Evolutionary conservation across 2,113 vertebrate species (phyloP).

Genomic region (Forbesichthys papilliferus): DNA sequence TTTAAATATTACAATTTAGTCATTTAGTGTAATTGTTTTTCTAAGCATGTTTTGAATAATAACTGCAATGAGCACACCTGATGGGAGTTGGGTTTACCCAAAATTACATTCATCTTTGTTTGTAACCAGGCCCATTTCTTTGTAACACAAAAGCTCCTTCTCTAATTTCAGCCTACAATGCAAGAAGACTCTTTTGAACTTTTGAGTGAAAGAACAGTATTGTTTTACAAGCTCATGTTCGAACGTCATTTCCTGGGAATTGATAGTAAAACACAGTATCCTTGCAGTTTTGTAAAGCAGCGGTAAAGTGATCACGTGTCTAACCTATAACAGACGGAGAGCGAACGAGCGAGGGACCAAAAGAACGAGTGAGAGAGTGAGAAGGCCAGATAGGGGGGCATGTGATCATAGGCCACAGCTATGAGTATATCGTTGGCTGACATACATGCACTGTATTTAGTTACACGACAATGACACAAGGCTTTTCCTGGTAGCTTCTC

Average conservation of each 20-base stretch:
- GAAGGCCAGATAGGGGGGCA: neutral
- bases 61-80: neutral
- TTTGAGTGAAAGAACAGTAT: slow-evolving; percentile 23
- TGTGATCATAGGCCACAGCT: neutral
- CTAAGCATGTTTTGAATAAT: too few relatives aligned
- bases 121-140: slow-evolving; percentile 29
- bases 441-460: too few relatives aligned
- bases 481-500: too few relatives aligned
- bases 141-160: slow-evolving; percentile 1
- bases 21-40: too few relatives aligned
- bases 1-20: too few relatives aligned
- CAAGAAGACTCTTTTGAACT: slow-evolving; percentile 38
- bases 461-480: too few relatives aligned
- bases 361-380: neutral
- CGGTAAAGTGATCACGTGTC: too few relatives aligned
- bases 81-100: neutral
- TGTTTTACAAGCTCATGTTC: slow-evolving; percentile 46
- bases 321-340: neutral
- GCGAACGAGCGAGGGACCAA: neutral
- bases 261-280: slow-evolving; percentile 46
- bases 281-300: slow-evolving; percentile 3
- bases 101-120: slow-evolving; percentile 2
- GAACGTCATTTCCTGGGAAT: slow-evolving; percentile 32
- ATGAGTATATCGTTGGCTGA: too few relatives aligned
- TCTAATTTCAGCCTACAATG: slow-evolving; percentile 46